These are phyloP conservation scores for Apodemia duryi DNA, from an alignment of 2,888 invertebrate species.

Conservation along the genomic window DNA sequence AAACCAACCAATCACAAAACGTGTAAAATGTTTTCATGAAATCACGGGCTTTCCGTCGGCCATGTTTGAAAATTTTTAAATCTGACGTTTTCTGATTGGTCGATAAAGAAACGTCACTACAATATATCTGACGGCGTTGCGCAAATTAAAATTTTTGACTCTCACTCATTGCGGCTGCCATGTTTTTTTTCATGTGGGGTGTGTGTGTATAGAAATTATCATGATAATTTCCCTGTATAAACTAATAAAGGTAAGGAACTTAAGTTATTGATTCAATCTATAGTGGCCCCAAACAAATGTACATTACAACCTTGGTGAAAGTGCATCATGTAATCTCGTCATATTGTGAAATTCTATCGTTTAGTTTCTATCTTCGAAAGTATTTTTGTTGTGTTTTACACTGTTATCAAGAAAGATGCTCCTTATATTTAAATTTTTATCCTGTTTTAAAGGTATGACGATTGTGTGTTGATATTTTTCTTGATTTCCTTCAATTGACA, in stretches of 20 bases:
- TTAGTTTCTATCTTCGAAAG: slow-evolving; percentile 44
- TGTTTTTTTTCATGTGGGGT: slow-evolving; percentile 89
- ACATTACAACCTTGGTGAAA: slow-evolving; percentile 68
- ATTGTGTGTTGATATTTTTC: slow-evolving; percentile 25
- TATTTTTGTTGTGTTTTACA: slow-evolving; percentile 39
- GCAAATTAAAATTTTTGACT: slow-evolving; percentile 72
- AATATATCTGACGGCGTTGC: slow-evolving; percentile 70
- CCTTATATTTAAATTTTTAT: slow-evolving; percentile 39
- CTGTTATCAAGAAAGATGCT: neutral
- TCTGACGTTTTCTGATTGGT: slow-evolving; percentile 57
- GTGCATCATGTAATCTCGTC: slow-evolving; percentile 77
- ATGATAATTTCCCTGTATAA: slow-evolving; percentile 71
- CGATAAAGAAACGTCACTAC: slow-evolving; percentile 59
- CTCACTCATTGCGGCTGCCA: slow-evolving; percentile 81
- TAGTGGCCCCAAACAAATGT: slow-evolving; percentile 55
- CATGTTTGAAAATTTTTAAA: slow-evolving; percentile 61
- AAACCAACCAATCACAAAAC: slow-evolving; percentile 54
- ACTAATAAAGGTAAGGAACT: slow-evolving; percentile 67
- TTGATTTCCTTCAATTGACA: slow-evolving; percentile 42
- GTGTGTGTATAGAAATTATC: slow-evolving; percentile 68
- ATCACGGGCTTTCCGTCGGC: slow-evolving; percentile 46
- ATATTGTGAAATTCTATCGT: slow-evolving; percentile 74
- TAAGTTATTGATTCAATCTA: slow-evolving; percentile 38
- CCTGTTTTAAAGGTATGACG: slow-evolving; percentile 27
- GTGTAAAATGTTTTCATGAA: slow-evolving; percentile 42